A percentile compares a stretch with the other conserved stretches of the same genome.
Evolutionary conservation across 2,113 vertebrate species (phyloP).

Genomic region (Suncus etruscus): DNA sequence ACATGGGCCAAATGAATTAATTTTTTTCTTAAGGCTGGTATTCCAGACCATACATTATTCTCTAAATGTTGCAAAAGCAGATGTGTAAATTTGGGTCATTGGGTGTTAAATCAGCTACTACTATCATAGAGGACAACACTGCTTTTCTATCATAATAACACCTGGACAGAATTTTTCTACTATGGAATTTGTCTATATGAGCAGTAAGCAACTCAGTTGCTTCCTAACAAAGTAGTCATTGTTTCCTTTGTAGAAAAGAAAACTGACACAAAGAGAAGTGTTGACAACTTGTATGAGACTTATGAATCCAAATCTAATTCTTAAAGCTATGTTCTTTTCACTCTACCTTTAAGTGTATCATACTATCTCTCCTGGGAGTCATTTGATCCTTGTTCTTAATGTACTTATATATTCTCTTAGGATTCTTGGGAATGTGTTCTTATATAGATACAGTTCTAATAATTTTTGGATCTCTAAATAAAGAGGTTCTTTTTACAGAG

Average conservation of each 20-base stretch:
- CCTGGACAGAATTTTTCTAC: conserved; percentile 17
- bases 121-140: neutral
- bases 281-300: conserved; percentile 30
- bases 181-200: conserved; percentile 21
- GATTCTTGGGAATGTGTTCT: neutral
- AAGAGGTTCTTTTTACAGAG: conserved; percentile 54
- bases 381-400: conserved; percentile 7
- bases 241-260: conserved; percentile 26
- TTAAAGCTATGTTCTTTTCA: conserved; percentile 24
- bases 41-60: neutral
- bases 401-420: neutral
- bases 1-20: neutral
- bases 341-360: neutral
- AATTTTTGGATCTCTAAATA: conserved; percentile 17
- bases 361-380: conserved; percentile 14
- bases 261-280: neutral
- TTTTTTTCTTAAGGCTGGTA: conserved; percentile 52
- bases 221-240: conserved; percentile 39
- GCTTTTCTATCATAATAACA: conserved; percentile 17
- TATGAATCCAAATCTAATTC: neutral
- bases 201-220: neutral
- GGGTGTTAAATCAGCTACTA: neutral
- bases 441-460: conserved; percentile 49
- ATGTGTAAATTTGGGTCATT: neutral
- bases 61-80: conserved; percentile 17